These are phyloP conservation scores for Cheirogaleus major DNA, from an alignment of 2,797 vertebrate species.

Conservation along the genomic window DNA sequence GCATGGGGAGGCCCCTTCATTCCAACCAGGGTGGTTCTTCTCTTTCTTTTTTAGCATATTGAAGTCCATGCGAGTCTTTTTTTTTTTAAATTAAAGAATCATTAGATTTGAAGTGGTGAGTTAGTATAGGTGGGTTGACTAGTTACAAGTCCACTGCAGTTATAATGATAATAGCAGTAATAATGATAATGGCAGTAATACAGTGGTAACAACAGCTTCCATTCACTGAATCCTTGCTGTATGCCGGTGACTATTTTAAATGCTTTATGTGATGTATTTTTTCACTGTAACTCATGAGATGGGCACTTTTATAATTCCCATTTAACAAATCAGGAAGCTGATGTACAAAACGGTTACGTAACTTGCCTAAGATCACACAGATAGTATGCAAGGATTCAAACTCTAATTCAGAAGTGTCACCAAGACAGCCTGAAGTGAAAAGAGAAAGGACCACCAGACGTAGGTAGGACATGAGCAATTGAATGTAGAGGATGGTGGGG, in stretches of 20 bases:
- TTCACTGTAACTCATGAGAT: neutral
- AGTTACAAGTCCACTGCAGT: neutral
- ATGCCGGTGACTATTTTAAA: neutral
- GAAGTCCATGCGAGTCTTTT: neutral
- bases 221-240: neutral
- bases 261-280: neutral
- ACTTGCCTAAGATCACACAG: neutral
- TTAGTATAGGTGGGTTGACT: neutral
- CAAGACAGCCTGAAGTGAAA: neutral
- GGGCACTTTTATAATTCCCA: neutral
- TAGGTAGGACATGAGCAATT: neutral
- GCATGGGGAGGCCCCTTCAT: neutral
- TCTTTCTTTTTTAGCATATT: neutral
- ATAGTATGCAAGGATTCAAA: neutral
- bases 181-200: neutral
- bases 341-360: neutral
- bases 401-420: neutral
- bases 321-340: neutral
- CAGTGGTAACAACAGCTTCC: accelerated
- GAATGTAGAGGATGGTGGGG: neutral
- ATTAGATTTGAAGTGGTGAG: neutral
- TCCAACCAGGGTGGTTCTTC: neutral
- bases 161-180: neutral
- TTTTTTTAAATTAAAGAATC: neutral
- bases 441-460: no score